Percentiles rank a stretch among this genome's conserved stretches.
phyloP scores from a whole-genome alignment of 2,888 invertebrate species.

The Rhamnusium bicolor region DNA sequence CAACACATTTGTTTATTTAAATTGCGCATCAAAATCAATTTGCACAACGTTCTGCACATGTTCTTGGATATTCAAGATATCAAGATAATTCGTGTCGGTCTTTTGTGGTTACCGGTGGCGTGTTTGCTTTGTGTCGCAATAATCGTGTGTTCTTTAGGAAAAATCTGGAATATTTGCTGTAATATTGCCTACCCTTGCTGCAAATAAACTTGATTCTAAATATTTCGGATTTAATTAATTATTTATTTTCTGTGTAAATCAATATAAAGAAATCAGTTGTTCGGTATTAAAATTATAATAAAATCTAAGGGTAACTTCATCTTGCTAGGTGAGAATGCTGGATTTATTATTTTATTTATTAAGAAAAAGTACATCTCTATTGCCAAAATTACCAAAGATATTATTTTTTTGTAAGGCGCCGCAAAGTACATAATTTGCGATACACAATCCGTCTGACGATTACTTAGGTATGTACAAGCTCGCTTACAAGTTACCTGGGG shows the following conservation, averaged over 20 bases:
- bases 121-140: not conserved
- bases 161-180: not conserved
- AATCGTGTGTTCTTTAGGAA: not conserved
- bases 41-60: conserved; percentile 11
- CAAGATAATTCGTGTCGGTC: conserved; percentile 19
- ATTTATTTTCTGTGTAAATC: not conserved
- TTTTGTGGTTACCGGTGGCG: conserved; percentile 25
- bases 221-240: not conserved
- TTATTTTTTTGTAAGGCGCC: not conserved
- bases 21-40: conserved; percentile 15
- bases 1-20: not conserved
- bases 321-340: conserved; percentile 20
- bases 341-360: not conserved
- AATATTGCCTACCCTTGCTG: not conserved
- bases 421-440: not conserved
- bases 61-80: conserved; percentile 11
- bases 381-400: not conserved
- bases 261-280: not conserved
- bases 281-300: not conserved
- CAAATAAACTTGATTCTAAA: not conserved
- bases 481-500: not conserved
- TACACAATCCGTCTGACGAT: not conserved
- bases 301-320: conserved; percentile 15
- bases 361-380: conserved; percentile 1
- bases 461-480: no score